phyloP scores from a whole-genome alignment of 2,113 vertebrate genomes.

The Orthonyx spaldingii region DNA sequence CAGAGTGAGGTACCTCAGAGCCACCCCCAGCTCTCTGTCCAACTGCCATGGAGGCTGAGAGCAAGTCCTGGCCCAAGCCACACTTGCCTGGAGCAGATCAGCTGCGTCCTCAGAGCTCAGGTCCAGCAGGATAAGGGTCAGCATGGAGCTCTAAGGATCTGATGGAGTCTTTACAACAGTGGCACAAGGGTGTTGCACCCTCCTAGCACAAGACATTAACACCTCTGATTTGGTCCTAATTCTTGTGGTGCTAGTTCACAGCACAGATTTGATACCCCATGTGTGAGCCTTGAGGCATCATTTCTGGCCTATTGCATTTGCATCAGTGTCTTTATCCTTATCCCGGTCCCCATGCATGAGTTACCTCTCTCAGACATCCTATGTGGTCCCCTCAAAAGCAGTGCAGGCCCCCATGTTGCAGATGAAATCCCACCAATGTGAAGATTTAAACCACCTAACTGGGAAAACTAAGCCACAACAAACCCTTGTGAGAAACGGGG shows the following conservation, averaged over 20 bases:
- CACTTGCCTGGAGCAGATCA: neutral
- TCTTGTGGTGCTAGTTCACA: neutral
- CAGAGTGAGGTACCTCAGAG: neutral
- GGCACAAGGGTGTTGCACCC: neutral
- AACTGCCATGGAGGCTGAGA: neutral
- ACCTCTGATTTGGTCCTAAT: neutral
- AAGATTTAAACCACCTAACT: neutral
- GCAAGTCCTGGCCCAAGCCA: neutral
- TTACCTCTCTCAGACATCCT: neutral
- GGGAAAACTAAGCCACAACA: neutral
- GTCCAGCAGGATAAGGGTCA: neutral
- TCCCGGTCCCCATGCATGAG: neutral
- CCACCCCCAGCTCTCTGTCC: neutral
- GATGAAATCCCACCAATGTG: neutral
- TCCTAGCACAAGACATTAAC: neutral
- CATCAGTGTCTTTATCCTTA: neutral
- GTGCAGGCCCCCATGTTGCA: neutral
- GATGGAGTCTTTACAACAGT: neutral
- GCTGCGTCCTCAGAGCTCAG: neutral
- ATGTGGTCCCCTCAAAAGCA: neutral
- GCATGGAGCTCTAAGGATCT: accelerated
- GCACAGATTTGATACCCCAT: accelerated
- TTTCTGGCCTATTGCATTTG: neutral
- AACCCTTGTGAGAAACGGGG: neutral
- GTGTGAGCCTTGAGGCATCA: neutral